A percentile compares a stretch with the other conserved stretches of the same genome.
phyloP scores from a whole-genome alignment of 2,888 invertebrate genomes.

The Acanthoscelides obtectus region DNA sequence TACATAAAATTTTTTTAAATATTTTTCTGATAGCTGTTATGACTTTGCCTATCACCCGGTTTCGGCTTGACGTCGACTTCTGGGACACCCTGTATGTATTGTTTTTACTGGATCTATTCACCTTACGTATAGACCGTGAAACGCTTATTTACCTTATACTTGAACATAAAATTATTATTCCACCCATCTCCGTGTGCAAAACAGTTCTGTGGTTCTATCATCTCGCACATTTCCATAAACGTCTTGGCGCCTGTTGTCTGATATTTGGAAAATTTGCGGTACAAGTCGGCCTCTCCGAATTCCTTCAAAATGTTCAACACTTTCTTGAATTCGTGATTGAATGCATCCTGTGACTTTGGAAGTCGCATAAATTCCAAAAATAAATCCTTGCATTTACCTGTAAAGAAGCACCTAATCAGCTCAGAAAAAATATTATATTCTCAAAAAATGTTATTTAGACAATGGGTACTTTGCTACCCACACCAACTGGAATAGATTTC shows the following conservation, averaged over 20 bases:
- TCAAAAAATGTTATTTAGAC: too few relatives aligned
- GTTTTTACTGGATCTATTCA: too few relatives aligned
- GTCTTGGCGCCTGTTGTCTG: not conserved
- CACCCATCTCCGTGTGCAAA: conserved; percentile 19
- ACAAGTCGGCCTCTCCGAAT: not conserved
- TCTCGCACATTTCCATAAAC: not conserved
- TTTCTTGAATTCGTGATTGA: not conserved
- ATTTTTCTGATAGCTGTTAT: too few relatives aligned
- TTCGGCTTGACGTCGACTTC: too few relatives aligned
- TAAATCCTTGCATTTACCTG: not conserved
- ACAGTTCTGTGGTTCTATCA: conserved; percentile 5
- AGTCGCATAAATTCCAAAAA: not conserved
- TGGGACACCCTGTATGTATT: too few relatives aligned
- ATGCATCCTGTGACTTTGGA: not conserved
- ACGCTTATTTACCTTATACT: conserved; percentile 10
- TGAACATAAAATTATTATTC: conserved; percentile 18
- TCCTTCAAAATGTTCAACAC: not conserved
- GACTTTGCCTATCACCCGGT: too few relatives aligned
- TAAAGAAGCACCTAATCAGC: too few relatives aligned
- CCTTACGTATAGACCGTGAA: too few relatives aligned
- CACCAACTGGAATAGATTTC: too few relatives aligned
- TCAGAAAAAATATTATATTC: too few relatives aligned
- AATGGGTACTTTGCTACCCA: too few relatives aligned
- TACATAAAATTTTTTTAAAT: too few relatives aligned
- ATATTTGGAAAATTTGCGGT: not conserved